Evolutionary conservation across 2,113 vertebrate species (phyloP).

Genomic region (Neopipo cinnamomea): DNA sequence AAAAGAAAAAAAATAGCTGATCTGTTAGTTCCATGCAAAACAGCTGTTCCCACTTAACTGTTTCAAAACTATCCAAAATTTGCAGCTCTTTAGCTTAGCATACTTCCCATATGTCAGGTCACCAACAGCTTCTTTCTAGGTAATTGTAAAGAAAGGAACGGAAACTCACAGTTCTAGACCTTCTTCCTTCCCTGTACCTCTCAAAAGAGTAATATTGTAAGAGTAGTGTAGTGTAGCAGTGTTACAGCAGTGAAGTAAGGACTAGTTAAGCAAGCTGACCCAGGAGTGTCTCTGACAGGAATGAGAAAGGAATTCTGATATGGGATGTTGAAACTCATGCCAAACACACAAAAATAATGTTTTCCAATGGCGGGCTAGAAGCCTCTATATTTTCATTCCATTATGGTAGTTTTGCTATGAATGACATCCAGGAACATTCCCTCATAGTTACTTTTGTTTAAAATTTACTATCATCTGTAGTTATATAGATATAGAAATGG

Average conservation of each 20-base stretch:
- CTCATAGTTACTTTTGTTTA: background rate
- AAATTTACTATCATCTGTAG: background rate
- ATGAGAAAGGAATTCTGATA: background rate
- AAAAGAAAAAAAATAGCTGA: background rate
- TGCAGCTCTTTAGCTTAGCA: background rate
- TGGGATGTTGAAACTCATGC: background rate
- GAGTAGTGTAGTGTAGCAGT: background rate
- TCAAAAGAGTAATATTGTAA: background rate
- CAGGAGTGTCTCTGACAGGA: background rate
- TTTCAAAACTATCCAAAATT: background rate
- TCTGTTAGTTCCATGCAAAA: background rate
- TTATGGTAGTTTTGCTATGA: background rate
- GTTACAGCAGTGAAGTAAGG: background rate
- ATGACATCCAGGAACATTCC: background rate
- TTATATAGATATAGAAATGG: background rate
- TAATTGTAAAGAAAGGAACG: background rate
- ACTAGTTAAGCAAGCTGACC: background rate
- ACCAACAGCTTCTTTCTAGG: background rate
- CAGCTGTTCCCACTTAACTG: background rate
- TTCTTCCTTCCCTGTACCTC: background rate
- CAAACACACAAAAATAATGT: background rate
- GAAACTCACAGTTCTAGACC: background rate
- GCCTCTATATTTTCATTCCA: background rate
- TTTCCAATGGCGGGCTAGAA: background rate
- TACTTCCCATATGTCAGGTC: background rate